Conservation (phyloP, 2,888 invertebrate genomes). For the Drosophila meridiana region DNA sequence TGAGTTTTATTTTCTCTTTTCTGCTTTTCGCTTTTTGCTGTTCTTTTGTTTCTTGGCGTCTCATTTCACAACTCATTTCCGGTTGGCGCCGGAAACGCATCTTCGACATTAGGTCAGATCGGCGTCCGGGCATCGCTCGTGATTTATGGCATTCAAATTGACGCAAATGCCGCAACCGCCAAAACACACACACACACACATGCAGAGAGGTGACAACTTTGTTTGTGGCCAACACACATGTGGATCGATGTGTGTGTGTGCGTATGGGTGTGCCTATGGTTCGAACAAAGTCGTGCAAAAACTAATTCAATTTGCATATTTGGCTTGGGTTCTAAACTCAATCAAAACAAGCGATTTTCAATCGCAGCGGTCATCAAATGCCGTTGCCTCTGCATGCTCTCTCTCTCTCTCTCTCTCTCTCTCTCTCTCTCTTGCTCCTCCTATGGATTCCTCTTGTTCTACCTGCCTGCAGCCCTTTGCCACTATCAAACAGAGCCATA, state of each 20-base stretch:
- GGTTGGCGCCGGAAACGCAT: slow-evolving; percentile 67
- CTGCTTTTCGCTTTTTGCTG: slow-evolving; percentile 1
- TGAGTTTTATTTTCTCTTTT: slow-evolving; percentile 8
- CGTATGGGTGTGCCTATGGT: slow-evolving; percentile 5
- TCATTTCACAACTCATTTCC: slow-evolving; percentile 70
- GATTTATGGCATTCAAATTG: slow-evolving; percentile 67
- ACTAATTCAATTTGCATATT: slow-evolving; percentile 58
- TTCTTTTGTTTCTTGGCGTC: slow-evolving; percentile 46
- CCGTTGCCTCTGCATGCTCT: neutral
- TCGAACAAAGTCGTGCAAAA: slow-evolving; percentile 28
- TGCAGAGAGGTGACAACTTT: slow-evolving; percentile 54
- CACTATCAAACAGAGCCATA: neutral
- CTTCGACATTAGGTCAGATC: slow-evolving; percentile 61
- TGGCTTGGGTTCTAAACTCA: slow-evolving; percentile 45
- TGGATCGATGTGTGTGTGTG: slow-evolving; percentile 2
- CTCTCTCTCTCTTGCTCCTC: neutral
- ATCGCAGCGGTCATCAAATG: slow-evolving; percentile 29
- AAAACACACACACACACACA: slow-evolving; percentile 32
- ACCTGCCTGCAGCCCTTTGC: neutral
- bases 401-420: neutral
- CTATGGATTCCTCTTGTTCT: neutral
- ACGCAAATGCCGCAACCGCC: slow-evolving; percentile 47
- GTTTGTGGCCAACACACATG: slow-evolving; percentile 40
- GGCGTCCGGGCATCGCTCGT: slow-evolving; percentile 37
- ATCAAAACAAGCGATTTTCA: slow-evolving; percentile 52